These are phyloP conservation scores for Pantala flavescens DNA, from an alignment of 1,140 invertebrate genomes.

Conservation along the genomic window DNA sequence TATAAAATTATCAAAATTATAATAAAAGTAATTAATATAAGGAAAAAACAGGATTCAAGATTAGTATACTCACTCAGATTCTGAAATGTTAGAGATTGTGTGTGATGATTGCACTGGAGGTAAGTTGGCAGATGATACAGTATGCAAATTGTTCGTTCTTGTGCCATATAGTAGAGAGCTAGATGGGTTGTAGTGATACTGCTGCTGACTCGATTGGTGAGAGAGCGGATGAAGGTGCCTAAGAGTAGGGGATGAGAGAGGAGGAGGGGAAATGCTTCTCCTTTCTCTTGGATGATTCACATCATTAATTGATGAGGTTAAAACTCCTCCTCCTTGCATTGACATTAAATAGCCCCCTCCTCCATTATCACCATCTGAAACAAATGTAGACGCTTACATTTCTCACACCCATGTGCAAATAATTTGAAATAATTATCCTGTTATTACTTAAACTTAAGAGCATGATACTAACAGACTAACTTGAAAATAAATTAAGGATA, in stretches of 20 bases:
- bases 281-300: conserved; percentile 11
- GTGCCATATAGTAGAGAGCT: conserved; percentile 28
- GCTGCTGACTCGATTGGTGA: conserved; percentile 34
- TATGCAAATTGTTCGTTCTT: conserved; percentile 36
- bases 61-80: conserved; percentile 40
- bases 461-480: no score
- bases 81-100: conserved; percentile 35
- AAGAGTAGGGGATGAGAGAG: conserved; percentile 32
- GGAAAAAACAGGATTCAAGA: no score
- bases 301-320: conserved; percentile 13
- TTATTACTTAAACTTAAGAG: no score
- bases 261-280: conserved; percentile 8
- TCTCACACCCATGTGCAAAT: no score
- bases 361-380: conserved; percentile 17
- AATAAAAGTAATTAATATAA: no score
- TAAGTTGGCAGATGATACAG: conserved; percentile 32
- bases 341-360: neutral
- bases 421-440: no score
- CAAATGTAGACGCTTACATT: no score
- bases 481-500: no score
- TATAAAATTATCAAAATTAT: no score
- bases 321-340: neutral
- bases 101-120: conserved; percentile 14
- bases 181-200: neutral
- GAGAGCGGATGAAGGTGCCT: conserved; percentile 36